A percentile compares a stretch with the other conserved stretches of the same genome.
Conservation (phyloP, 2,888 invertebrate genomes). For the Cyrtodaria siliqua region DNA sequence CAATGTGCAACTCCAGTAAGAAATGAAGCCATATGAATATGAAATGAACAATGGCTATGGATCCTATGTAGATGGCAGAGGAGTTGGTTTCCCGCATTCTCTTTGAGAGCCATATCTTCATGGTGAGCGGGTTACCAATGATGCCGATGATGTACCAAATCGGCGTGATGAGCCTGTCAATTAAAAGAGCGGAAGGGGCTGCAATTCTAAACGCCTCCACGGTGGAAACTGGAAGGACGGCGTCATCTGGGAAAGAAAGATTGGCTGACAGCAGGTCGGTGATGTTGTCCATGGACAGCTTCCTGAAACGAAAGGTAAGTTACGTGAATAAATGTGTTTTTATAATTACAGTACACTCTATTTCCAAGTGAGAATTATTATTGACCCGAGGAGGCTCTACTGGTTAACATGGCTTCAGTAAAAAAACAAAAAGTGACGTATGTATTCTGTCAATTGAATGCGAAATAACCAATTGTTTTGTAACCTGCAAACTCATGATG, state of each 20-base stretch:
- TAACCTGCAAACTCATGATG: no score
- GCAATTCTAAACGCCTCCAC: slow-evolving; percentile 57
- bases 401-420: no score
- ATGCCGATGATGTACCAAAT: slow-evolving; percentile 84
- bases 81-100: slow-evolving; percentile 83
- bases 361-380: no score
- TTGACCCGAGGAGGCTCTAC: no score
- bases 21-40: slow-evolving; percentile 82
- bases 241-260: slow-evolving; percentile 4
- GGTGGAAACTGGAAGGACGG: slow-evolving; percentile 34
- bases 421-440: no score
- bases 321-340: no score
- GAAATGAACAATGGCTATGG: slow-evolving; percentile 82
- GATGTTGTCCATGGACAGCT: slow-evolving; percentile 55
- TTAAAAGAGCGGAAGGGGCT: slow-evolving; percentile 74
- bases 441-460: no score
- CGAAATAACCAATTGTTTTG: no score
- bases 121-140: slow-evolving; percentile 82
- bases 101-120: slow-evolving; percentile 82
- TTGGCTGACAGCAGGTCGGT: slow-evolving; percentile 45
- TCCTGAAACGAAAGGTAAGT: slow-evolving; percentile 53
- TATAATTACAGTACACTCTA: not conserved
- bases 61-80: slow-evolving; percentile 84
- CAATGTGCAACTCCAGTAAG: slow-evolving; percentile 81
- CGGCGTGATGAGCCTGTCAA: slow-evolving; percentile 82